These are phyloP conservation scores for Vipera ursinii DNA, from an alignment of 2,797 vertebrate genomes.

Conservation along the genomic window DNA sequence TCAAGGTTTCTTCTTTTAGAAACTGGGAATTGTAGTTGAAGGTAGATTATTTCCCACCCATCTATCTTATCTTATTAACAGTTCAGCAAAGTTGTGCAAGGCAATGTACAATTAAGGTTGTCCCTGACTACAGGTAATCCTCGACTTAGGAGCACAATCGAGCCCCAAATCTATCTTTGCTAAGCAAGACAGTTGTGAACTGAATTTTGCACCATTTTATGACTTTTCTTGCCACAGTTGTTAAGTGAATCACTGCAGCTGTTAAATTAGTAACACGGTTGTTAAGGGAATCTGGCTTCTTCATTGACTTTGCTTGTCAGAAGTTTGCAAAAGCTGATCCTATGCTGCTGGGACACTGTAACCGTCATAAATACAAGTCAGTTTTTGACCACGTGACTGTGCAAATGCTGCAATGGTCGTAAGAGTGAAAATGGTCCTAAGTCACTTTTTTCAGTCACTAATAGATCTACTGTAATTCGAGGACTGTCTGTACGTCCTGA, in stretches of 20 bases:
- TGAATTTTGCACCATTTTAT: too few species aligned
- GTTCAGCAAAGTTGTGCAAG: background rate
- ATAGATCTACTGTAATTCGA: background rate
- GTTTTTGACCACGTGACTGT: background rate
- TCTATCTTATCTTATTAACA: background rate
- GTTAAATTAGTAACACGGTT: too few species aligned
- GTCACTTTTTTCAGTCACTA: background rate
- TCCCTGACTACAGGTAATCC: background rate
- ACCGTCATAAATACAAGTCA: too few species aligned
- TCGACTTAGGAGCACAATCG: too few species aligned
- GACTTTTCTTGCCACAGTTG: too few species aligned
- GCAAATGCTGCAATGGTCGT: background rate
- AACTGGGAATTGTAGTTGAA: background rate
- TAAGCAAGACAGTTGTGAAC: too few species aligned
- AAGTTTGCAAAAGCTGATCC: too few species aligned
- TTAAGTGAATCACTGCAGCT: too few species aligned
- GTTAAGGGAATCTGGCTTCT: too few species aligned
- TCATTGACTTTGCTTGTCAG: too few species aligned
- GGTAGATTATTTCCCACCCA: background rate
- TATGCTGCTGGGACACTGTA: too few species aligned
- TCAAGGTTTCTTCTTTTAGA: background rate
- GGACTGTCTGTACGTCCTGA: background rate
- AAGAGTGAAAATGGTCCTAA: background rate
- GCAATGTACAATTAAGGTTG: background rate
- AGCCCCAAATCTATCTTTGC: too few species aligned